Evolutionary conservation across 2,888 invertebrate genomes (phyloP).

Genomic region (Selenia dentaria): DNA sequence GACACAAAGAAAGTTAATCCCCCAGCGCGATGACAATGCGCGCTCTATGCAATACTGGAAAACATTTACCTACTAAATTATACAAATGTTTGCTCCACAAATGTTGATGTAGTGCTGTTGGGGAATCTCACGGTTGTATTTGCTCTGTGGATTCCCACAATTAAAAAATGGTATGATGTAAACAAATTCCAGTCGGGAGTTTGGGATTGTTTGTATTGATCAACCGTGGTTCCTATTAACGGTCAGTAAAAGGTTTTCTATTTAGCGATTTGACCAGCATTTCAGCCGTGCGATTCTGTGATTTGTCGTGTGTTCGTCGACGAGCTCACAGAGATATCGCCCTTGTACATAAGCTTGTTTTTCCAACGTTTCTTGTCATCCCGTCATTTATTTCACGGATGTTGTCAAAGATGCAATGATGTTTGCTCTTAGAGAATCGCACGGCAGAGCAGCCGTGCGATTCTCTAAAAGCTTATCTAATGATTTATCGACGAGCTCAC

Average conservation of each 20-base stretch:
- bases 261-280: too few relatives aligned
- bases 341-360: too few relatives aligned
- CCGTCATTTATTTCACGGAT: too few relatives aligned
- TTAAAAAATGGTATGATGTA: conserved; percentile 39
- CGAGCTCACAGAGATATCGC: too few relatives aligned
- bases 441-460: too few relatives aligned
- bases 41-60: conserved; percentile 50
- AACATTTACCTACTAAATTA: conserved; percentile 60
- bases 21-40: conserved; percentile 43
- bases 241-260: not conserved
- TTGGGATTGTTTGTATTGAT: conserved; percentile 20
- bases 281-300: too few relatives aligned
- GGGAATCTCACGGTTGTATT: conserved; percentile 45
- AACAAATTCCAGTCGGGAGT: conserved; percentile 19
- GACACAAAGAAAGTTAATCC: conserved; percentile 49
- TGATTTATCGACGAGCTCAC: too few relatives aligned
- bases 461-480: too few relatives aligned
- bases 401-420: too few relatives aligned
- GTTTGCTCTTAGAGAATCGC: too few relatives aligned
- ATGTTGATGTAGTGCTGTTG: conserved; percentile 60
- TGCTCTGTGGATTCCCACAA: conserved; percentile 38
- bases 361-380: too few relatives aligned
- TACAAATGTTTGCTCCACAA: conserved; percentile 58
- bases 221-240: conserved; percentile 1
- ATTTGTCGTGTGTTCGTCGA: too few relatives aligned